Base-by-base conservation (phyloP, 2,888 invertebrate species). In the Tanypteryx hageni region DNA sequence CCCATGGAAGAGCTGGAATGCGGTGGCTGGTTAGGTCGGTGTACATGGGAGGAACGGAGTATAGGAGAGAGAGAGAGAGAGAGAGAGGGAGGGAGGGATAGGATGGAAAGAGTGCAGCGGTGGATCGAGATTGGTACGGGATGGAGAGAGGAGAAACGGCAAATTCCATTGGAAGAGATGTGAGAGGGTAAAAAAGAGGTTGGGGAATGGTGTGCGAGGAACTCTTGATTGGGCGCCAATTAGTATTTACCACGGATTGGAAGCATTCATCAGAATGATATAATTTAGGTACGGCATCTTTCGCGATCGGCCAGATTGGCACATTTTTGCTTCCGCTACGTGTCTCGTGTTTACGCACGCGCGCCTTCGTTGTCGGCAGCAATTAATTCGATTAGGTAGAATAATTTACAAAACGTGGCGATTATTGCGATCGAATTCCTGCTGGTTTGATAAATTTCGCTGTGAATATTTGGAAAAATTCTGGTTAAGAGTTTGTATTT, bases 191-290 rank as follows among this genome's bases (percentile, higher is more conserved):
- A 7, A 27, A 76, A 22, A n/a, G 0, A n/a, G 44, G 44, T 44
- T 44, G 44, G 44, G 5, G 44, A 3, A 44, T 44, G 44, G 44
- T 5, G 44, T 44, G 44, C 44, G 44, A 44, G 44, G 18, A 61
- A 86, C 22, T 27, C 61, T 59, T 86, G 86, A 86, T 86, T 86
- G 61, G 86, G 27, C 31, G 16, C 89, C 68, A 89, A 89, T 89
- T 89, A 89, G 68, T 89, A 89, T 68, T 89, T 59, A 64, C 61
- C 61, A 64, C 89, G 44, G 64, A 89, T 31, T 22, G 64, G 44
- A 44, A 64, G 86, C 86, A 64, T n/a, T 8, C 59, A 18, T 61
- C 31, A 64, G 64, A 89, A 89, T 64, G 89, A 89, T 31, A n/a
- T 22, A 13, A n/a, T 58, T 22, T 22, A 13, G 44, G 16, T 14